These are phyloP conservation scores for Lithobius niger DNA, from an alignment of 1,140 invertebrate species.

Conservation along the genomic window DNA sequence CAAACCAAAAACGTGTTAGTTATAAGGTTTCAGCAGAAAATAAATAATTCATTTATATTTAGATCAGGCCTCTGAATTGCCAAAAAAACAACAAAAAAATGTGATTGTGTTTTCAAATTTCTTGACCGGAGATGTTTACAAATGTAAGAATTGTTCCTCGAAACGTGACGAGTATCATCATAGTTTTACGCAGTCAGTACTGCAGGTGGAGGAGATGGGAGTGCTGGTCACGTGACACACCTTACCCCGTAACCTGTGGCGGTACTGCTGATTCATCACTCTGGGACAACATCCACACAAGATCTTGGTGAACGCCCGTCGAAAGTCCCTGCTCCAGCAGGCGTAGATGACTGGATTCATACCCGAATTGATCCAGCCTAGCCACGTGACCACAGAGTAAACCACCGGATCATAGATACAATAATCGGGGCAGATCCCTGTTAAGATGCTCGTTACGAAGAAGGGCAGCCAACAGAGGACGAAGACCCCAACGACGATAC, in stretches of 20 bases:
- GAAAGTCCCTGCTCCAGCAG: constrained; percentile 86
- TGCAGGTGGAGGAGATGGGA: constrained; percentile 4
- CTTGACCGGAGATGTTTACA: no score
- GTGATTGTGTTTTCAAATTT: no score
- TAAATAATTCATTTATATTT: no score
- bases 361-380: constrained; percentile 96
- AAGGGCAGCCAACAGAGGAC: constrained; percentile 97
- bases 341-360: constrained; percentile 98
- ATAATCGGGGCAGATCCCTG: constrained; percentile 64
- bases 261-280: not conserved
- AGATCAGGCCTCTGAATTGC: no score
- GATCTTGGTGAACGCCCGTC: constrained; percentile 17
- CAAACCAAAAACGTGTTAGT: no score
- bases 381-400: constrained; percentile 89
- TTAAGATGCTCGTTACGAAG: constrained; percentile 88
- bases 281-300: constrained; percentile 13
- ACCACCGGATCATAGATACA: constrained; percentile 80
- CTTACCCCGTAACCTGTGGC: constrained; percentile 1
- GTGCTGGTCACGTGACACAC: not conserved
- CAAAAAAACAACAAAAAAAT: no score
- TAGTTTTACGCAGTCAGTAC: constrained; percentile 9
- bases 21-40: no score
- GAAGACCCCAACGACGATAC: constrained; percentile 78
- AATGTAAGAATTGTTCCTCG: no score
- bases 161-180: no score